phyloP scores from a whole-genome alignment of 2,888 invertebrate genomes.

The Reticulitermes lucifugus region DNA sequence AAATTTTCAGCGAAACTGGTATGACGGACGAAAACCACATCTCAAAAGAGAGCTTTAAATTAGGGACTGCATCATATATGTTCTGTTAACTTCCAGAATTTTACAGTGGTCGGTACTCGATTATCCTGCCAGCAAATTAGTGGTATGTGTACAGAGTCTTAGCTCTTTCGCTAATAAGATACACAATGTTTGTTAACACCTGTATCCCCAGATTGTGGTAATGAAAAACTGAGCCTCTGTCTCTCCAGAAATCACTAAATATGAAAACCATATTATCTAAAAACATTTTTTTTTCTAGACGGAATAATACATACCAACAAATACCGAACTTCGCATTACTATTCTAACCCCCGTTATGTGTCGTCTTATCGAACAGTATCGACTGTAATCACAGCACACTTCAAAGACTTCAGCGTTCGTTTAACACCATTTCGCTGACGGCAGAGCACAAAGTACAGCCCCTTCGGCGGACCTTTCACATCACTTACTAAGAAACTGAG shows the following conservation, averaged over 20 bases:
- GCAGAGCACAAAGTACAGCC: background rate
- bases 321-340: background rate
- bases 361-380: background rate
- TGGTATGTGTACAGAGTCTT: background rate
- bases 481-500: background rate
- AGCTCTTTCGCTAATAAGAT: background rate
- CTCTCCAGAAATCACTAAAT: too few species aligned
- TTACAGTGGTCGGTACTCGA: background rate
- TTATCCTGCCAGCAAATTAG: background rate
- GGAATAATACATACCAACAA: background rate
- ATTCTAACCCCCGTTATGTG: background rate
- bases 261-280: too few species aligned
- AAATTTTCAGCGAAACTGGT: too few species aligned
- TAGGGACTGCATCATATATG: too few species aligned
- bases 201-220: background rate
- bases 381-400: background rate
- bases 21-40: too few species aligned
- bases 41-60: too few species aligned
- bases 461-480: background rate
- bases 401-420: background rate
- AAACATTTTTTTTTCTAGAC: too few species aligned
- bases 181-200: background rate
- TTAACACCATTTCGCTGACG: background rate
- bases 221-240: too few species aligned
- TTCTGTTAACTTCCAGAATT: too few species aligned